Percentiles rank a stretch among this genome's conserved stretches.
phyloP scores from a whole-genome alignment of 2,888 invertebrate genomes.

The Tetragnatha montana region DNA sequence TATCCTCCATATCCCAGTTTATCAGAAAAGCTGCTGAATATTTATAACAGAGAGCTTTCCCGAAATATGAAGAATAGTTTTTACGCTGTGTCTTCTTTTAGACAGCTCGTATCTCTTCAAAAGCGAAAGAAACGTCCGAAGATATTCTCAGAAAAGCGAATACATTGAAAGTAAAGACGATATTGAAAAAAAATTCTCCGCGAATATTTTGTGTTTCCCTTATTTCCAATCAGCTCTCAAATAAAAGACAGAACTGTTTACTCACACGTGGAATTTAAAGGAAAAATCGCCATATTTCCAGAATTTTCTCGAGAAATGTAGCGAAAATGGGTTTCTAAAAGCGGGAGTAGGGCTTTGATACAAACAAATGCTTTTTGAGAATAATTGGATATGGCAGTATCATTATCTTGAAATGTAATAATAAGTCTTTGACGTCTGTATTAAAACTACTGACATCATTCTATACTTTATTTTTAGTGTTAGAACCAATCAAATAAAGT shows the following conservation, averaged over 20 bases:
- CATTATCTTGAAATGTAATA: too few species aligned
- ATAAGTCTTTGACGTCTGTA: too few species aligned
- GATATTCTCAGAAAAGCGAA: not conserved
- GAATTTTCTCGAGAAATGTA: too few species aligned
- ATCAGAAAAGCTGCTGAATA: not conserved
- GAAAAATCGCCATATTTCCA: too few species aligned
- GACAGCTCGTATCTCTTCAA: not conserved
- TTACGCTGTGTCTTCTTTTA: not conserved
- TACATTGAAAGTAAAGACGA: not conserved
- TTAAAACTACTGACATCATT: too few species aligned
- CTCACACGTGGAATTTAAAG: not conserved
- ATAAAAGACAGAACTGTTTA: not conserved
- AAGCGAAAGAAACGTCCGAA: not conserved
- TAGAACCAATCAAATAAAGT: too few species aligned
- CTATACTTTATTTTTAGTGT: too few species aligned
- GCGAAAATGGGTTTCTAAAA: too few species aligned
- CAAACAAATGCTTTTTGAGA: too few species aligned
- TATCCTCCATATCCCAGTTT: not conserved
- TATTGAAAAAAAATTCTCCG: not conserved
- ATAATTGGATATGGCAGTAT: too few species aligned
- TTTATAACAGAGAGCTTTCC: not conserved
- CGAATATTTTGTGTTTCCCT: not conserved
- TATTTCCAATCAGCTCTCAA: not conserved
- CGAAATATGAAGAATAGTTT: not conserved
- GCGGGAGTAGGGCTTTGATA: too few species aligned